Percentiles rank a stretch among this genome's conserved stretches.
These are phyloP conservation scores for Brachypteracias leptosomus DNA, from an alignment of 2,113 vertebrate species.

Conservation along the genomic window DNA sequence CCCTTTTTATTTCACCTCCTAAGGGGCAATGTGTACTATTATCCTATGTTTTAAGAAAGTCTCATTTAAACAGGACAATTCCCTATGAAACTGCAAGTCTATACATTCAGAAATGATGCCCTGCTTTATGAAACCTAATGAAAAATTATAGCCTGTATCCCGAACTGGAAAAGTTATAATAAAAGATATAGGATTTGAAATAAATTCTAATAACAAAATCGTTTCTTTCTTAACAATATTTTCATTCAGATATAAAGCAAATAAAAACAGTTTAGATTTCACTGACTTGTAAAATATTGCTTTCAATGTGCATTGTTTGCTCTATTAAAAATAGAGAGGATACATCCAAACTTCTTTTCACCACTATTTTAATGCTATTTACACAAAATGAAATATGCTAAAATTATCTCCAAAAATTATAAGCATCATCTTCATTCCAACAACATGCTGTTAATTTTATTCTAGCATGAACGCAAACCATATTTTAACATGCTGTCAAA, in stretches of 20 bases:
- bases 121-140: conserved; percentile 8
- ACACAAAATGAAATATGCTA: conserved; percentile 44
- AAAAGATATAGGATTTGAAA: conserved; percentile 48
- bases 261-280: conserved; percentile 3
- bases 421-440: conserved; percentile 65
- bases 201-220: conserved; percentile 49
- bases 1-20: conserved; percentile 45
- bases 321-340: not conserved
- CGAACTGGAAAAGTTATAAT: not conserved
- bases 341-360: not conserved
- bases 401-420: conserved; percentile 60
- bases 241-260: conserved; percentile 5
- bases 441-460: conserved; percentile 74
- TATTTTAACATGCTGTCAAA: conserved; percentile 82
- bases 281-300: not conserved
- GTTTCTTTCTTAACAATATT: conserved; percentile 19
- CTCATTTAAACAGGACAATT: not conserved
- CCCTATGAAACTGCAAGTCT: not conserved
- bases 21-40: not conserved
- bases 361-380: conserved; percentile 40
- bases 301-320: not conserved
- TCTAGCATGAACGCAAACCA: conserved; percentile 68
- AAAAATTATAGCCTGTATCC: conserved; percentile 34
- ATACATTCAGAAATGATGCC: not conserved
- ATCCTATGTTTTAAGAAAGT: not conserved